Evolutionary conservation across 2,888 invertebrate genomes (phyloP).

Genomic region (Aphodius sticticus): DNA sequence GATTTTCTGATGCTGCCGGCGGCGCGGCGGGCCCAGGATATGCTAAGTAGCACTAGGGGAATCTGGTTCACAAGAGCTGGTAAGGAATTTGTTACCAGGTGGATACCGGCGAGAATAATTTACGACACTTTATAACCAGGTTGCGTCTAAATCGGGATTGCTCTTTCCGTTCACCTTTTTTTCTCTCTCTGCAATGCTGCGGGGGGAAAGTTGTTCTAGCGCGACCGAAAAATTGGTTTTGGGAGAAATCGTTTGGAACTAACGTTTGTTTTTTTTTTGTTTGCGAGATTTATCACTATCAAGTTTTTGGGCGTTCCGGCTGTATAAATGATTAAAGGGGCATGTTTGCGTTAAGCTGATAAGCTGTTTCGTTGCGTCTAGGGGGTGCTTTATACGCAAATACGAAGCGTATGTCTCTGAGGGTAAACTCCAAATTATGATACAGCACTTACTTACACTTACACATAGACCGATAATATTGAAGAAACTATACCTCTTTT

Average conservation of each 20-base stretch:
- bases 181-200: background rate
- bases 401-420: no score
- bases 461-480: no score
- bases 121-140: background rate
- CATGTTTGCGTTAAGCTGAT: background rate
- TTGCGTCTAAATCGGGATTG: background rate
- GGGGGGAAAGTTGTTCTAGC: background rate
- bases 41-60: constrained; percentile 17
- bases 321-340: background rate
- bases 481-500: no score
- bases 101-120: background rate
- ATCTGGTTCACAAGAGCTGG: background rate
- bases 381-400: no score
- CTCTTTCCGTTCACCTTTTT: background rate
- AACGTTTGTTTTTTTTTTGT: background rate
- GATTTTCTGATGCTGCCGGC: constrained; percentile 17
- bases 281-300: background rate
- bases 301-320: background rate
- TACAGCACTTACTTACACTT: no score
- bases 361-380: no score
- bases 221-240: background rate
- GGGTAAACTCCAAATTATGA: no score
- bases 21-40: constrained; percentile 1
- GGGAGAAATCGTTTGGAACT: background rate
- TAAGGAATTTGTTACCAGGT: constrained; percentile 4